Base-by-base conservation (phyloP, 2,113 vertebrate species). In the Erpornis zantholeuca region DNA sequence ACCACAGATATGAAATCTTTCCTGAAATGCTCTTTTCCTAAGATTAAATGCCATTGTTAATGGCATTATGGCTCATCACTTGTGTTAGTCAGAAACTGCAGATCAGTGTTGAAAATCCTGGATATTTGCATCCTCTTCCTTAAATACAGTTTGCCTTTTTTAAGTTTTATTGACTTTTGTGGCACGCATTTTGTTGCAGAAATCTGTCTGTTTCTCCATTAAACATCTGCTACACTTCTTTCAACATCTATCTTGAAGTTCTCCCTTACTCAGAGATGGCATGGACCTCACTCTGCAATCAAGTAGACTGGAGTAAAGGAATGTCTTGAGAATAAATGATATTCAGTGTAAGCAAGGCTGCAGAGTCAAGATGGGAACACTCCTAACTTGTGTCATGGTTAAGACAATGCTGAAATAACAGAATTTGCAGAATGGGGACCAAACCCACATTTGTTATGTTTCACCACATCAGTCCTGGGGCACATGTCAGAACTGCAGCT, bases 151-250 rank as follows among this genome's bases (percentile, higher is more conserved):
- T 95, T 78, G 33, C 29, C 40, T 86, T 88, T 86, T 75, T 6
- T 7, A 88, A 83, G 72, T 90, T 92, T 92, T 78, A 88, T 33
- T 83, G 60, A 84, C 38, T 83, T 94, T 36, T 53, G 80, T 78
- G 76, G 69, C 25, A 31, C 20, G 40, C 17, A 23, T 72, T 95
- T 96, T 72, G 57, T 45, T 47, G 75, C 76, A 86, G 69, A 68
- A 86, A 81, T 88, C 69, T 81, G 49, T 72, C 68, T 91, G 18
- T 63, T 92, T 86, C 56, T 92, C 71, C 72, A 92, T 92, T 78
- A 94, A 88, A 92, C 90, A 92, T 84, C 80, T 94, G 80, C 60
- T 90, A 20, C 29, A 28, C 36, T 53, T 59, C 33, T 83, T 92
- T 71, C 35, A 86, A 50, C 73, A 78, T 71, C 56, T 80, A 21